These are phyloP conservation scores for Helicoverpa assulta DNA, from an alignment of 2,888 invertebrate genomes.

Conservation along the genomic window DNA sequence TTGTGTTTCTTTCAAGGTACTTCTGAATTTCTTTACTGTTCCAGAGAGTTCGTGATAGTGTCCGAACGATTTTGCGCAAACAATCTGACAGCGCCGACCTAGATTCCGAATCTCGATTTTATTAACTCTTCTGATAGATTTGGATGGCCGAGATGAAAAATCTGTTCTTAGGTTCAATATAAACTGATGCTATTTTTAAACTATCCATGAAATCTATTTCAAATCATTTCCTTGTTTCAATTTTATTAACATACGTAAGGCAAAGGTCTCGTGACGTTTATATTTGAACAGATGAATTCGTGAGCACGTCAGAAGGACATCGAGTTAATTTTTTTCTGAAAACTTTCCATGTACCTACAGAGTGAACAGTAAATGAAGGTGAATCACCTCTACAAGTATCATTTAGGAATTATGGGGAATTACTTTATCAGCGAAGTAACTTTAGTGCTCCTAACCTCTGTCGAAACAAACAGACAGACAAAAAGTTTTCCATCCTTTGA, in stretches of 20 bases:
- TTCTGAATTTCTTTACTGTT: constrained; percentile 8
- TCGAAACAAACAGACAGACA: too few species aligned
- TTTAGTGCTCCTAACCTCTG: too few species aligned
- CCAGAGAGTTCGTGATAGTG: constrained; percentile 1
- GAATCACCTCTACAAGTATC: constrained; percentile 17
- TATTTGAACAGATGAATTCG: constrained; percentile 62
- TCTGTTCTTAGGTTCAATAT: not conserved
- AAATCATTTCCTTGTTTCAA: constrained; percentile 25
- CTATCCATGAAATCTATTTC: constrained; percentile 1
- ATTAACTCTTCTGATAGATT: constrained; percentile 1
- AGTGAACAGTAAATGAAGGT: constrained; percentile 33
- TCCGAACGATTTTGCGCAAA: constrained; percentile 11
- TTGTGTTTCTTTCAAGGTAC: not conserved
- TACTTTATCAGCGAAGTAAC: constrained; percentile 11
- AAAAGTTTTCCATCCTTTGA: too few species aligned
- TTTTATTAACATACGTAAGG: constrained; percentile 8
- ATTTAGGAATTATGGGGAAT: constrained; percentile 6
- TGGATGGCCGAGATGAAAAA: not conserved
- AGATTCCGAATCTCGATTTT: constrained; percentile 26
- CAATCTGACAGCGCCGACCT: constrained; percentile 8
- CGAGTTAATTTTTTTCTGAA: constrained; percentile 38
- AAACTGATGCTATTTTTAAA: constrained; percentile 3
- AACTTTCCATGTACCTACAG: constrained; percentile 52
- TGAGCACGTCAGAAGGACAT: constrained; percentile 55
- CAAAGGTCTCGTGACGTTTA: constrained; percentile 48